Base-by-base conservation (phyloP, 2,113 vertebrate genomes). In the Maccullochella peelii region DNA sequence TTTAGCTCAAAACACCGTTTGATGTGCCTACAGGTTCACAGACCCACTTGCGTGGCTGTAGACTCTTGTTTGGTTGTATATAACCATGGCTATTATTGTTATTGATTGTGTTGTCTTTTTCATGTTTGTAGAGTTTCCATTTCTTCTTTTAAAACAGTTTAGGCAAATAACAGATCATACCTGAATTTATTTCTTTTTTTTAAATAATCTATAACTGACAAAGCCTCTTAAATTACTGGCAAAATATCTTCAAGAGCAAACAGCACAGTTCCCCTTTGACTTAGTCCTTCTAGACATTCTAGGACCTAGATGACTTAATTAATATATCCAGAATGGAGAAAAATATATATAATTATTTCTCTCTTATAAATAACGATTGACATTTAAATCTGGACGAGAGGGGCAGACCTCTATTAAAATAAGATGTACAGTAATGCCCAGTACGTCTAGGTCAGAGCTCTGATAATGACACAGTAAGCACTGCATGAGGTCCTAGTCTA, bases 401-500 rank as follows among this genome's bases (percentile, higher is more conserved):
- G 52, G 73, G 38, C 0, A n/a, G 4, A 77, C 12, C 8, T 36
- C 15, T 52, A 52, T 77, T 69, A 65, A 76, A 54, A 49, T 33
- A 55, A 50, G n/a, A 87, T 75, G 62, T 38, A 61, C 36, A 68
- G 73, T 66, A 77, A 87, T 75, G 58, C 25, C 25, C 52, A 66
- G 23, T 61, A 42, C 14, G 8, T 74, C 8, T 55, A 77, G 68
- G 85, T 85, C 25, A 73, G 50, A 76, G 81, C 72, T 82, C 68
- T 82, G 84, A 80, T 85, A 80, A 73, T 71, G 73, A 86, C 73
- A 79, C 57, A 59, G 70, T 83, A 80, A 88, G 80, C 55, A 52
- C 76, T 72, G 77, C 77, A 85, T 73, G 80, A 50, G 49, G 65
- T 59, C 49, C 23, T 68, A 27, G 61, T 85, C 67, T 54, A 82